A percentile compares a stretch with the other conserved stretches of the same genome.
phyloP scores from a whole-genome alignment of 2,888 invertebrate species.

The Diaprepes abbreviatus region DNA sequence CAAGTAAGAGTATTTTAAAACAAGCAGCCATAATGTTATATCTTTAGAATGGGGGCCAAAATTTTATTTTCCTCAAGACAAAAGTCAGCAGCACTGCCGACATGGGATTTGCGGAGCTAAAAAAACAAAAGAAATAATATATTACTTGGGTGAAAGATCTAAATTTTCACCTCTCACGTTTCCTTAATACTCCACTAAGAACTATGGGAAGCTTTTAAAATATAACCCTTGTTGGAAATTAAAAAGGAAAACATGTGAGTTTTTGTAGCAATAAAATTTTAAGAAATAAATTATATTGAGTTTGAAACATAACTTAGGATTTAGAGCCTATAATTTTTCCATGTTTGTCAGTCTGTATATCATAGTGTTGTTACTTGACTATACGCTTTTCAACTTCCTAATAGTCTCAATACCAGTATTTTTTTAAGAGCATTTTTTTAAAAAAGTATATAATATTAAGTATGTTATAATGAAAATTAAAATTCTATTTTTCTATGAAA shows the following conservation, averaged over 20 bases:
- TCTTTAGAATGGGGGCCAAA: conserved; percentile 35
- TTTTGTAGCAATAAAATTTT: background rate
- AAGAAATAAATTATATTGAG: background rate
- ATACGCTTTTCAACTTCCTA: no score
- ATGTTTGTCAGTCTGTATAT: no score
- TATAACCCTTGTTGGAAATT: conserved; percentile 20
- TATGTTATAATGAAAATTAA: conserved; percentile 30
- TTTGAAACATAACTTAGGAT: background rate
- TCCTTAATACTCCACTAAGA: conserved; percentile 27
- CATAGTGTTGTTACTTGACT: no score
- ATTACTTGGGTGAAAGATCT: conserved; percentile 35
- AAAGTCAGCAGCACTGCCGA: conserved; percentile 36
- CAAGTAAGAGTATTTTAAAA: conserved; percentile 43
- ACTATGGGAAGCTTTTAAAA: conserved; percentile 28
- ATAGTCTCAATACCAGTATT: no score
- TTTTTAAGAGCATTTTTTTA: no score
- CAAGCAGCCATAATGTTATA: conserved; percentile 41
- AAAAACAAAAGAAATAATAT: conserved; percentile 38
- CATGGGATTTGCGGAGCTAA: conserved; percentile 34
- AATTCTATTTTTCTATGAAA: conserved; percentile 44
- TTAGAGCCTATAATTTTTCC: no score
- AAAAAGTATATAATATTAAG: no score
- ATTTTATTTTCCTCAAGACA: conserved; percentile 45
- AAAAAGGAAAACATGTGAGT: conserved; percentile 2
- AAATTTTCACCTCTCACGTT: conserved; percentile 35